Base-by-base conservation (phyloP, 2,113 vertebrate species). In the Corythornis madagascariensis region DNA sequence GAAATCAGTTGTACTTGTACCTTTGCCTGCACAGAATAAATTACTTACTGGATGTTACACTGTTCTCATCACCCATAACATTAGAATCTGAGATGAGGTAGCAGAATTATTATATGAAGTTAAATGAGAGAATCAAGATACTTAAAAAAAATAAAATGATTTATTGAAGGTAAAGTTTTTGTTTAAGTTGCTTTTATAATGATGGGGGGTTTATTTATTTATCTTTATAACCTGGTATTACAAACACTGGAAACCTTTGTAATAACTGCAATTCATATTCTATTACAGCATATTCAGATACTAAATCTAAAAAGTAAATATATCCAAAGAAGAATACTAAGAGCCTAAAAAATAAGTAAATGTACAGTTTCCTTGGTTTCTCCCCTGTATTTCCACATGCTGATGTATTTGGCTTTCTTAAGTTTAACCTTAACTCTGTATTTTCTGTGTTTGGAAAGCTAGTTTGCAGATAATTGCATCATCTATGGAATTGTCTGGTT, bases 391-490 rank as follows among this genome's bases (percentile, higher is more conserved):
- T 94, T 72, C 53, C 25, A 87, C 33, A 50, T 29, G n/a, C 2
- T 84, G 45, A 31, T 52, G 13, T 65, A 50, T 75, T 61, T 55
- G 11, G 13, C 9, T 7, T 69, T 82, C 53, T 42, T 57, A 83
- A 38, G 8, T 63, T 88, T 84, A 82, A 64, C 29, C 11, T 92
- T 92, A 75, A 84, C 70, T 47, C 33, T 63, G 7, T 67, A 40
- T 88, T 90, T 74, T 88, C 70, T 78, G 24, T 29, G 16, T 82
- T 90, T 87, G 33, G 42, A 79, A 77, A 86, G 3, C 7, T 38
- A 65, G 7, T 55, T 94, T 76, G 74, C n/a, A 63, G 59, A 76
- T 73, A 79, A 63, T 76, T 90, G 19, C 59, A 73, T 38, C 16
- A 78, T 84, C 50, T 57, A 13, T 76, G 38, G 10, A 64, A 61